Conservation (phyloP, 2,888 invertebrate genomes). For the Habroteleia sp. region DNA sequence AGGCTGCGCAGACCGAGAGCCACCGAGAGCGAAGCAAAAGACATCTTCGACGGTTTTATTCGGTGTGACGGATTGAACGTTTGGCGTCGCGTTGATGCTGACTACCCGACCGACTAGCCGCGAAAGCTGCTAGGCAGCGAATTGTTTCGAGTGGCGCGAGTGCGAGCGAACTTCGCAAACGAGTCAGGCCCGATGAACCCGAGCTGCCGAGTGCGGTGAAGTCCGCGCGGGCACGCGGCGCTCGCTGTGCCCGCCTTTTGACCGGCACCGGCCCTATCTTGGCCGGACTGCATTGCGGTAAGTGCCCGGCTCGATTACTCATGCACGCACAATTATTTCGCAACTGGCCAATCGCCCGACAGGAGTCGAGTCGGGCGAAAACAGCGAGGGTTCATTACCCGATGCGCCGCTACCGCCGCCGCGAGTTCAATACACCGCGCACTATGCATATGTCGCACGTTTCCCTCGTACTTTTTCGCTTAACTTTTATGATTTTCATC, state of each 20-base stretch:
- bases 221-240: slow-evolving; percentile 14
- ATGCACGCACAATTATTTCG: neutral
- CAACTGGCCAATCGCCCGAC: too few species aligned
- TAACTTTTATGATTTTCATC: too few species aligned
- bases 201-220: slow-evolving; percentile 8
- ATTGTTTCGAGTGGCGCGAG: neutral
- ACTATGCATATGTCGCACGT: neutral
- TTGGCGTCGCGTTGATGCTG: slow-evolving; percentile 2
- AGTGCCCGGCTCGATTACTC: slow-evolving; percentile 5
- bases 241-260: neutral
- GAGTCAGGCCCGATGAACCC: neutral
- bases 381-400: slow-evolving; percentile 29
- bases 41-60: slow-evolving; percentile 23
- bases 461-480: too few species aligned
- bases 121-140: too few species aligned
- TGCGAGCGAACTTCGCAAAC: slow-evolving; percentile 2
- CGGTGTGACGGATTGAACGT: slow-evolving; percentile 34
- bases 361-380: too few species aligned
- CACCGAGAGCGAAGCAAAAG: slow-evolving; percentile 44
- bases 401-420: slow-evolving; percentile 28
- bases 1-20: slow-evolving; percentile 28
- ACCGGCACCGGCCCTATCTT: neutral
- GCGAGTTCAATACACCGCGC: slow-evolving; percentile 38
- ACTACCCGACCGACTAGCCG: neutral
- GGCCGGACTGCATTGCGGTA: slow-evolving; percentile 35